Evolutionary conservation across 1,140 invertebrate species (phyloP), one percentile per base, ranked within the genome.

Genomic region (Cardiocondyla obscurior): DNA sequence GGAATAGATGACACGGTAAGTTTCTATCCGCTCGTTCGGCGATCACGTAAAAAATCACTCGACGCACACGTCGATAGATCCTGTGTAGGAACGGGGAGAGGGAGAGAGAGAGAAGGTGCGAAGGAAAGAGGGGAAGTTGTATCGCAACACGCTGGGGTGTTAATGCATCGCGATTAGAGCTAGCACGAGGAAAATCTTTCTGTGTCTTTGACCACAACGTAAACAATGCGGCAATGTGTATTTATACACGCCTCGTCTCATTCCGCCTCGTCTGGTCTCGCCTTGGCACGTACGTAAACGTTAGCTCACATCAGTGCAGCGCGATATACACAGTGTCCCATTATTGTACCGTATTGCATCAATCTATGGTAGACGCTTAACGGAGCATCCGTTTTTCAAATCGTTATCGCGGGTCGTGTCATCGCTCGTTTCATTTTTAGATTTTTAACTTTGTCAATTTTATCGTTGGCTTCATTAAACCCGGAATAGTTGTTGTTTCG

Each of bases 211-310:
- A 76, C 73, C 57, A 76, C 58, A 64, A 81, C 67, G 76, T 81
- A 81, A 81, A 81, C 76, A 81, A 81, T 69, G 76, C 64, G 58
- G 42, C 58, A 76, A 76, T 44, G 42, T 62, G 39, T 76, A 76
- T 64, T 76, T 76, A 76, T 76, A 76, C 3, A 39, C 22, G 19
- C 28, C 5, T 36, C 46, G 0, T 36, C 16, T 51, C 42, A 16
- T 44, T 33, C 25, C 30, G 14, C 10, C 67, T 36, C 30, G 19
- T 22, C 65, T 70, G 30, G n/a, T 22, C 65, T 70, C 46, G n/a
- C n/a, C 64, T 67, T 6, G 5, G 44, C 44, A 22, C 44, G 7
- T 49, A 19, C 30, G 19, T 36, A n/a, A n/a, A n/a, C n/a, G 53
- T 73, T 22, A 58, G 39, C 16, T 28, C 22, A n/a, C n/a, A n/a